These are phyloP conservation scores for Hemiprocne comata DNA, from an alignment of 2,113 vertebrate species.

Conservation along the genomic window DNA sequence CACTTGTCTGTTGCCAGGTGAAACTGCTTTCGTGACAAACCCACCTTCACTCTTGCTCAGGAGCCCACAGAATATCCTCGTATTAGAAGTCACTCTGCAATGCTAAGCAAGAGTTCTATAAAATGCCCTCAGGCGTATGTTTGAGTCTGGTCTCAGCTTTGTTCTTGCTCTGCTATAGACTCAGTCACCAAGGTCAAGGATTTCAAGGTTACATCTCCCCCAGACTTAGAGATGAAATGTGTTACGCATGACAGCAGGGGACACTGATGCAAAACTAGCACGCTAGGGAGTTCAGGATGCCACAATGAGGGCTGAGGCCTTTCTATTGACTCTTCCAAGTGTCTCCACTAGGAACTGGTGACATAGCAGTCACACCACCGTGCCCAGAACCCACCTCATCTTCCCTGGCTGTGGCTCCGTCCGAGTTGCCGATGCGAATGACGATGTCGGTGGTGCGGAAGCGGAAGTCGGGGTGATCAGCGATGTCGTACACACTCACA, in stretches of 20 bases:
- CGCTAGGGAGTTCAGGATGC: neutral
- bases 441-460: slow-evolving; percentile 96
- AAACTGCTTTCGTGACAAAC: neutral
- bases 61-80: neutral
- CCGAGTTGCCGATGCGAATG: slow-evolving; percentile 94
- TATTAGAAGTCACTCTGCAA: neutral
- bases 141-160: neutral
- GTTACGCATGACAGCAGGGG: neutral
- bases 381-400: slow-evolving; percentile 67
- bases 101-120: neutral
- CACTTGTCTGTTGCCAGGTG: neutral
- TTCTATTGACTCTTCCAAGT: neutral
- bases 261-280: neutral
- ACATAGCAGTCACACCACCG: fast-evolving
- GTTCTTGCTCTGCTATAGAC: neutral
- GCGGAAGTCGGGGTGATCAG: slow-evolving; percentile 96
- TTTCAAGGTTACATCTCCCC: neutral
- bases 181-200: neutral
- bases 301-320: fast-evolving
- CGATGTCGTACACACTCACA: slow-evolving; percentile 96
- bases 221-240: neutral
- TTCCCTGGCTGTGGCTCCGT: slow-evolving; percentile 69
- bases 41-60: neutral
- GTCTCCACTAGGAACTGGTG: neutral
- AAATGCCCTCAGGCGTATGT: neutral